Evolutionary conservation across 2,797 vertebrate genomes (phyloP).

Genomic region (Cirrhinus mrigala): DNA sequence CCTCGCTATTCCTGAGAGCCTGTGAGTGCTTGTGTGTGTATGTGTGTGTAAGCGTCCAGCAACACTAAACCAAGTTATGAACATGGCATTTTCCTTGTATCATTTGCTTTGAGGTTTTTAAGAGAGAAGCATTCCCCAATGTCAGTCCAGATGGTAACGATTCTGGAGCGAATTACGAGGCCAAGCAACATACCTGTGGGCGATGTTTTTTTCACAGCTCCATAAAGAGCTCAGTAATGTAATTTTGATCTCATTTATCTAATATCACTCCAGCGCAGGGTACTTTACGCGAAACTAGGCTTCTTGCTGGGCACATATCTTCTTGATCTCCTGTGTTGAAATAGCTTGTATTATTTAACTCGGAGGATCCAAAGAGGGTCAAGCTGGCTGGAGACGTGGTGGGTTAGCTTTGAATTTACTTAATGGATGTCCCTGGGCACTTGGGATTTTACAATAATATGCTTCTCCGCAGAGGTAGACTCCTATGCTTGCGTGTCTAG

Average conservation of each 20-base stretch:
- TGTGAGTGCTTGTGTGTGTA: conserved; percentile 26
- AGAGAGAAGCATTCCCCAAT: conserved; percentile 82
- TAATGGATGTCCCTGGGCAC: conserved; percentile 63
- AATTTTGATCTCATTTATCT: conserved; percentile 87
- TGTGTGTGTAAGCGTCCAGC: conserved; percentile 59
- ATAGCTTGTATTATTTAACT: conserved; percentile 76
- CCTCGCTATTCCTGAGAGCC: conserved; percentile 3
- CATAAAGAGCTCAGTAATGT: conserved; percentile 86
- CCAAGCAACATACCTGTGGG: conserved; percentile 85
- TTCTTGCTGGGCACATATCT: conserved; percentile 71
- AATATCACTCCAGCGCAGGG: conserved; percentile 76
- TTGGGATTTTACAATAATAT: conserved; percentile 61
- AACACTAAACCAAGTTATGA: conserved; percentile 80
- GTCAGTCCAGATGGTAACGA: conserved; percentile 85
- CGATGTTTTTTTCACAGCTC: conserved; percentile 84
- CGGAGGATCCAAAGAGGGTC: conserved; percentile 58
- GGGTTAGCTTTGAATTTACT: conserved; percentile 65
- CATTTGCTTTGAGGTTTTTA: conserved; percentile 86
- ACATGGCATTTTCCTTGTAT: conserved; percentile 80
- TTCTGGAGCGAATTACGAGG: conserved; percentile 85
- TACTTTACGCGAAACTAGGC: conserved; percentile 75
- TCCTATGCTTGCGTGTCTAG: conserved; percentile 57
- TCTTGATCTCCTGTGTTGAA: conserved; percentile 63
- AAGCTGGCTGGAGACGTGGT: conserved; percentile 59
- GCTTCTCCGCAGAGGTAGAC: conserved; percentile 58